A percentile compares a stretch with the other conserved stretches of the same genome.
phyloP scores from a whole-genome alignment of 1,140 invertebrate species.

The Pantala flavescens region DNA sequence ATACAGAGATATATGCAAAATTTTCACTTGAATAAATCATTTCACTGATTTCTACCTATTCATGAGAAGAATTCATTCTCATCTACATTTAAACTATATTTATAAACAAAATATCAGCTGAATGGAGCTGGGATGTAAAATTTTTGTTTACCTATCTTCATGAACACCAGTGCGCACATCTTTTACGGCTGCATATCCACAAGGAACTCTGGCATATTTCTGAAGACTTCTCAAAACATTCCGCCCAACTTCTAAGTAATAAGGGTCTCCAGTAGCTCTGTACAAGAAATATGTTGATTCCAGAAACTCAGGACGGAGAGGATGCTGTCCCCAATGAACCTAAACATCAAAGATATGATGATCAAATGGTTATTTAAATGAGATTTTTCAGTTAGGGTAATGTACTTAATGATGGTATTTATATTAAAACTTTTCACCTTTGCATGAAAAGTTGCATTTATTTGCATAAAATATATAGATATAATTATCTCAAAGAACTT shows the following conservation, averaged over 20 bases:
- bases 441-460: too few relatives aligned
- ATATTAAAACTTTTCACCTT: too few relatives aligned
- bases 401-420: too few relatives aligned
- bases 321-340: conserved; percentile 97
- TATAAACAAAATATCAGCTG: too few relatives aligned
- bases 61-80: too few relatives aligned
- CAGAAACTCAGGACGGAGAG: conserved; percentile 90
- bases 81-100: too few relatives aligned
- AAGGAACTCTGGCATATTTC: conserved; percentile 81
- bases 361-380: too few relatives aligned
- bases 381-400: too few relatives aligned
- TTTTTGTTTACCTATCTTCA: conserved; percentile 54
- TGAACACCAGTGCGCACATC: conserved; percentile 84
- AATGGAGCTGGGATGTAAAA: not conserved
- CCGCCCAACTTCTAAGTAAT: conserved; percentile 89
- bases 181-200: conserved; percentile 93
- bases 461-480: too few relatives aligned
- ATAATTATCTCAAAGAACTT: not conserved
- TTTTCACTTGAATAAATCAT: too few relatives aligned
- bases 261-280: conserved; percentile 85
- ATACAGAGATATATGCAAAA: too few relatives aligned
- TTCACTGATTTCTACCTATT: too few relatives aligned
- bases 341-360: conserved; percentile 35
- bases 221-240: conserved; percentile 85
- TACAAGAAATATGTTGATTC: conserved; percentile 98